Base-by-base conservation (phyloP, 1,140 invertebrate species). In the Cylas formicarius region DNA sequence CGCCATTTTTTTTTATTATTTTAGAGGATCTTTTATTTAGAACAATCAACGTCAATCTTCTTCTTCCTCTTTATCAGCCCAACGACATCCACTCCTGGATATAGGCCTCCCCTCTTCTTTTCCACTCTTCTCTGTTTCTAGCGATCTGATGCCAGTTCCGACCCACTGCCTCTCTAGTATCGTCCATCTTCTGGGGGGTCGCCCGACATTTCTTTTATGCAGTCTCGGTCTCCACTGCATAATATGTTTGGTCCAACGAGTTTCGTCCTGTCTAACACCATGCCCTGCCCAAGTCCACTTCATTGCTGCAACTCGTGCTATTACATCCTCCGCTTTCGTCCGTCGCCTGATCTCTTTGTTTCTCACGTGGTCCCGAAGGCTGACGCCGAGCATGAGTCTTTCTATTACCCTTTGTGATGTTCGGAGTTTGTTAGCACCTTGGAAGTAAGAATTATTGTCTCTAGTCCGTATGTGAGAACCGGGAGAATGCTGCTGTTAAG, bases 371-470 rank as follows among this genome's bases (percentile, higher is more conserved):
- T 32, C 31, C 24, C 31, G 11, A 11, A 32, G 31, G 11, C 11
- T 13, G 11, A 32, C 17, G 7, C 31, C 7, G 17, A 32, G 13
- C 31, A 32, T 32, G 7, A 13, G 11, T 32, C 31, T 32, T 32
- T 32, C 31, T 16, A 32, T 32, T 32, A 8, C 17, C 17, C 31
- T 7, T 32, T 32, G 34, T 23, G 16, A 23, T 26, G 36, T 22
- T 27, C 37, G n/a, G 9, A 48, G 14, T 9, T 44, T 36, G 18
- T 48, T 47, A 2, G 28, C 24, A 10, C 7, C 33, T 39, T 41
- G 20, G 27, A 35, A 7, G 44, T 48, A 9, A 50, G 35, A 14
- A 44, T 26, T n/a, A 44, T 5, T 17, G 44, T 48, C 36, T 50
- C 44, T 13, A 46, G 44, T 0, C 37, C 44, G 26, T 50, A 40